Evolutionary conservation across 2,113 vertebrate genomes (phyloP).

Genomic region (Cariama cristata): DNA sequence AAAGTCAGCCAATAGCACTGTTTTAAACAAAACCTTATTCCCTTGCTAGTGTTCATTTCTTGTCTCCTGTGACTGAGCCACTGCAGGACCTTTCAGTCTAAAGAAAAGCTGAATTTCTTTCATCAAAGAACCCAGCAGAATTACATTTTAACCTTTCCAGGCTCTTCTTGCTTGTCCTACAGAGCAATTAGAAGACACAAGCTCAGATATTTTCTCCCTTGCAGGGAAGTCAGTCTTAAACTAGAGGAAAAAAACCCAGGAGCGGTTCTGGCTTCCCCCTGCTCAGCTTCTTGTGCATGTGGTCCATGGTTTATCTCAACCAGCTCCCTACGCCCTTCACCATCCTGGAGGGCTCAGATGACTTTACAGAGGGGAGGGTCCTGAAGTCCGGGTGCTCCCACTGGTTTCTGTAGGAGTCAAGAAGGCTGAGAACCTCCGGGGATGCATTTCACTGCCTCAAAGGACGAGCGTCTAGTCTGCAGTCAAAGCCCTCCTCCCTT

Average conservation of each 20-base stretch:
- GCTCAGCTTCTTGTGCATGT: neutral
- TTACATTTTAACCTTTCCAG: neutral
- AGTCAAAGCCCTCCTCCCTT: neutral
- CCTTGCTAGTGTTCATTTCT: neutral
- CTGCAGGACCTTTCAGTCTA: neutral
- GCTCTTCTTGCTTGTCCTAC: neutral
- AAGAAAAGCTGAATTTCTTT: neutral
- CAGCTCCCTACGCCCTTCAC: neutral
- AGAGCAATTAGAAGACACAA: neutral
- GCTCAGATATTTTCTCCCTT: neutral
- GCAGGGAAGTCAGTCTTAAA: neutral
- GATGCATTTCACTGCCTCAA: slow-evolving; percentile 2
- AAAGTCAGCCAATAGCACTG: neutral
- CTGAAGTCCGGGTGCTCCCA: neutral
- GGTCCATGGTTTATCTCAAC: neutral
- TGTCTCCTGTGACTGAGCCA: neutral
- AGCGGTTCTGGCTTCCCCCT: neutral
- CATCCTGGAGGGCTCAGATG: neutral
- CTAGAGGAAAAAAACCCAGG: neutral
- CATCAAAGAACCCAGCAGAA: neutral
- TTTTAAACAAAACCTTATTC: neutral
- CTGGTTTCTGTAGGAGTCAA: neutral
- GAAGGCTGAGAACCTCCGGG: neutral
- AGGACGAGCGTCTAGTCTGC: neutral
- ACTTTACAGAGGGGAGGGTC: neutral